Conservation (phyloP, 2,888 invertebrate species). For the Cylindroiulus punctatus region DNA sequence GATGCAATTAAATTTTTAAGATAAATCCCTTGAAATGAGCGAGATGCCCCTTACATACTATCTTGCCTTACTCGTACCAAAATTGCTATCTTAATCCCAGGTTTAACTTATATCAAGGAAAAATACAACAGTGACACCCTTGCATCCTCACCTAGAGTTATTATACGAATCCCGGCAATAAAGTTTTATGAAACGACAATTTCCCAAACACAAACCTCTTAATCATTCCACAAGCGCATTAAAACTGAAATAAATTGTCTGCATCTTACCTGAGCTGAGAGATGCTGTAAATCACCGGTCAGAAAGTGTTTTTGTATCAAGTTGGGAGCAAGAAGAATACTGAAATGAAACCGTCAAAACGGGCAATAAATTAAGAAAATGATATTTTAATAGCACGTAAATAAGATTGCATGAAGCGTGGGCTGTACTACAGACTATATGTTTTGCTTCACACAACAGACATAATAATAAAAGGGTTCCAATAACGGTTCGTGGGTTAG, state of each 20-base stretch:
- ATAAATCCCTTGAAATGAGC: neutral
- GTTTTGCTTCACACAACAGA: too few relatives aligned
- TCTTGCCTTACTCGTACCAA: neutral
- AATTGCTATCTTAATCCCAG: neutral
- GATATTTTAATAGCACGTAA: neutral
- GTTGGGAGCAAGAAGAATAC: constrained; percentile 93
- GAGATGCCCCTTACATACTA: neutral
- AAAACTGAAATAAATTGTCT: neutral
- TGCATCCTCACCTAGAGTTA: neutral
- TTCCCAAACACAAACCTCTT: neutral
- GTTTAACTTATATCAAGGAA: neutral
- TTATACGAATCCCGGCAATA: neutral
- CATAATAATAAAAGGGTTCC: too few relatives aligned
- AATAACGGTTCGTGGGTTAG: too few relatives aligned
- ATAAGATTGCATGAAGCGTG: too few relatives aligned
- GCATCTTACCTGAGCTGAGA: constrained; percentile 79
- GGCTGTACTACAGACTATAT: too few relatives aligned
- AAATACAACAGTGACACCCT: neutral
- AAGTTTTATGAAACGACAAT: neutral
- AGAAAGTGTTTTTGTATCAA: constrained; percentile 90
- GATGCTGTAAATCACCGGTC: constrained; percentile 83
- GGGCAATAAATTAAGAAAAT: neutral
- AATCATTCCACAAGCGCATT: neutral
- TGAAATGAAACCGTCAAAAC: constrained; percentile 65
- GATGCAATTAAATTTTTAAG: neutral